These are phyloP conservation scores for Didymodactylos carnosus DNA, from an alignment of 2,888 invertebrate genomes.

Conservation along the genomic window DNA sequence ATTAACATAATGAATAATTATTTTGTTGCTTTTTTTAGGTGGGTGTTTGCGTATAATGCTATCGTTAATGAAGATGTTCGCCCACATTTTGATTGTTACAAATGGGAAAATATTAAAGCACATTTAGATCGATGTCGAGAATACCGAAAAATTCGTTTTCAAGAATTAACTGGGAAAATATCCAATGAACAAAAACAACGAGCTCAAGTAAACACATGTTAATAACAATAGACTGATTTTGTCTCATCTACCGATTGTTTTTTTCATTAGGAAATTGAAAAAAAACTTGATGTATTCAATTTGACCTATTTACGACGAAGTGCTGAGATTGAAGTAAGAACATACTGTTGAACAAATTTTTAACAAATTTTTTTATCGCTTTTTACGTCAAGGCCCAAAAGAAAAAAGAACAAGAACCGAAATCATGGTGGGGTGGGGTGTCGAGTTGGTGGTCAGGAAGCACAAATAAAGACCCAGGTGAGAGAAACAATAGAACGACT, in stretches of 20 bases:
- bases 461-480: background rate
- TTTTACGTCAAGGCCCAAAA: too few species aligned
- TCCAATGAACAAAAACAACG: background rate
- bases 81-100: slow-evolving; percentile 59
- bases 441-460: slow-evolving; percentile 4
- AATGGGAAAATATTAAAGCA: slow-evolving; percentile 61
- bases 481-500: too few species aligned
- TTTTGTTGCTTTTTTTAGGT: slow-evolving; percentile 42
- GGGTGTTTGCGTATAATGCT: slow-evolving; percentile 71
- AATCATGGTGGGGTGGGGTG: background rate
- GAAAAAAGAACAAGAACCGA: slow-evolving; percentile 2
- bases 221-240: background rate
- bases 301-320: slow-evolving; percentile 68
- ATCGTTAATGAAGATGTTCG: slow-evolving; percentile 61
- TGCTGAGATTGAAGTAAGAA: slow-evolving; percentile 60
- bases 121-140: background rate
- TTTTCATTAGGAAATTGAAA: slow-evolving; percentile 48
- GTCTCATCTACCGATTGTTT: too few species aligned
- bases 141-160: background rate
- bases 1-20: too few species aligned
- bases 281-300: slow-evolving; percentile 64
- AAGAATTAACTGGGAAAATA: background rate
- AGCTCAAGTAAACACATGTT: background rate
- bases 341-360: too few species aligned
- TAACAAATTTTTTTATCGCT: too few species aligned